Percentiles rank a stretch among this genome's conserved stretches.
Evolutionary conservation across 2,888 invertebrate species (phyloP).

Genomic region (Spisula subtruncata): DNA sequence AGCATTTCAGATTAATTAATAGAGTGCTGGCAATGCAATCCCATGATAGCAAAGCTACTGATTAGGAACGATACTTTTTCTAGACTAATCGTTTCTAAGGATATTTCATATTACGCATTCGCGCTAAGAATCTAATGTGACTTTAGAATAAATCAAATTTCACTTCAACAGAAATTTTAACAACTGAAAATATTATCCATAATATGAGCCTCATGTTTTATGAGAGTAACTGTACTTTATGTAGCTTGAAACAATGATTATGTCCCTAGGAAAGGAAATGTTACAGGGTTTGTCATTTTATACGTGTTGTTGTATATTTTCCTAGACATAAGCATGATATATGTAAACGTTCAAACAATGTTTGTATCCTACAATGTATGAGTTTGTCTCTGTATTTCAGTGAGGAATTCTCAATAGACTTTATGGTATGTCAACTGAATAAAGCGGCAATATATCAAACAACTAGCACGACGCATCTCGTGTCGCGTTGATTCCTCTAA

Average conservation of each 20-base stretch:
- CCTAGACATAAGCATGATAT: too few relatives aligned
- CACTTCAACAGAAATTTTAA: neutral
- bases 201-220: too few relatives aligned
- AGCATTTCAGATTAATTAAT: neutral
- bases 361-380: neutral
- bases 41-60: neutral
- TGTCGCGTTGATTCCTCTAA: neutral
- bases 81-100: neutral
- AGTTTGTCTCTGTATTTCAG: neutral
- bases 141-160: neutral
- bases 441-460: neutral
- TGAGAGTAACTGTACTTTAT: too few relatives aligned
- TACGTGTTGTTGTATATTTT: too few relatives aligned
- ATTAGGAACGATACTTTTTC: neutral
- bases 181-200: neutral
- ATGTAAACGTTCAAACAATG: too few relatives aligned
- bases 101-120: neutral
- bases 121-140: neutral
- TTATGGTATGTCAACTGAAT: neutral
- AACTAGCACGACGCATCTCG: neutral
- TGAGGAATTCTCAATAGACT: neutral
- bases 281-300: too few relatives aligned
- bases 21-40: neutral
- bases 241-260: too few relatives aligned
- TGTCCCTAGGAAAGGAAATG: too few relatives aligned